These are phyloP conservation scores for Paracentrotus lividus DNA, from an alignment of 53 echinoderm and acorn worm genomes.

Conservation along the genomic window DNA sequence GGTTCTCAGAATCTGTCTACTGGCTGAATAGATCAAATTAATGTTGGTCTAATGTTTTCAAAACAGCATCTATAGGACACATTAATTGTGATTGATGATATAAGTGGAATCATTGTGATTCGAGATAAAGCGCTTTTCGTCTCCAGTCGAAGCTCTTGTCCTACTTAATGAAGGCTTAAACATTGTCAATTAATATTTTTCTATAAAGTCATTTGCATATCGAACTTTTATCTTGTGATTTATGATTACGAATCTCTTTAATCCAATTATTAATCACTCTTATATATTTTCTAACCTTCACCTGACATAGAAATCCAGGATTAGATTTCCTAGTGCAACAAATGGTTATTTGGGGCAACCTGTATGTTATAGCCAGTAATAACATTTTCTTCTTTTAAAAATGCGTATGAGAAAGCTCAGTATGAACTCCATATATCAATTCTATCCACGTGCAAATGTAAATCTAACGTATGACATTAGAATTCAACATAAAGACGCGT, in stretches of 20 bases:
- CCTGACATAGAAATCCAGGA: no score
- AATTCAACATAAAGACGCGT: no score
- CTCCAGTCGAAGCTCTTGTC: neutral
- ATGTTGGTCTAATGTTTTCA: conserved; percentile 51
- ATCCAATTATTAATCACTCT: conserved; percentile 1
- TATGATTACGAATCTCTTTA: neutral
- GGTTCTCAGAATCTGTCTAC: conserved; percentile 24
- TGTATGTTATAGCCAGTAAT: no score
- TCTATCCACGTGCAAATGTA: no score
- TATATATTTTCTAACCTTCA: neutral
- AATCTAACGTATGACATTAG: no score
- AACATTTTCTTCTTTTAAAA: no score
- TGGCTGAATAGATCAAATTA: conserved; percentile 9
- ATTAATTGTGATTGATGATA: conserved; percentile 60
- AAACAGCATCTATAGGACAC: conserved; percentile 41
- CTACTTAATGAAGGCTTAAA: neutral
- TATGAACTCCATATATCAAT: no score
- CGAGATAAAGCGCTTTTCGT: neutral
- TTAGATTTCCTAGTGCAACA: no score
- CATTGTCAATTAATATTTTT: neutral
- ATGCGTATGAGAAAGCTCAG: no score
- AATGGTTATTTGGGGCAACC: no score
- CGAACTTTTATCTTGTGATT: neutral
- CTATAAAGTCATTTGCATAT: conserved; percentile 16
- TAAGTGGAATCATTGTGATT: conserved; percentile 46